These are phyloP conservation scores for Julus scanicus DNA, from an alignment of 2,888 invertebrate genomes.

Conservation along the genomic window DNA sequence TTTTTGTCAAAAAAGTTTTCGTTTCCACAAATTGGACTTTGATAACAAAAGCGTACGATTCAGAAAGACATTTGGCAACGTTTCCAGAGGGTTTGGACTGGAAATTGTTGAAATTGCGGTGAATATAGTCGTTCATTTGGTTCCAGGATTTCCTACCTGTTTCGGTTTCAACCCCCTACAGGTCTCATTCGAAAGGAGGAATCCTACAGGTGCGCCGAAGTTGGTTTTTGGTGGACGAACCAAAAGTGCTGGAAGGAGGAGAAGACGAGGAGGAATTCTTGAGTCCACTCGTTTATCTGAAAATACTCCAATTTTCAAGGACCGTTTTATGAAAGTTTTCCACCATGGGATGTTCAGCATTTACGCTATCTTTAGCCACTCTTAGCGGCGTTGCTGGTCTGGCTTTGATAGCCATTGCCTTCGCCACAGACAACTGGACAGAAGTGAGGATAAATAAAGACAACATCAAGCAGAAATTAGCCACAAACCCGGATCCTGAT, in stretches of 20 bases:
- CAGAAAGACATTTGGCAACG: not conserved
- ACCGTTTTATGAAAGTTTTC: constrained; percentile 5
- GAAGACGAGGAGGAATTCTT: not conserved
- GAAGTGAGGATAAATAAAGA: constrained; percentile 91
- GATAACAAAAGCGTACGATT: not conserved
- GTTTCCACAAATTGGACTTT: not conserved
- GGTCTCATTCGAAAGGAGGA: not conserved
- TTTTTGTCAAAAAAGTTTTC: not conserved
- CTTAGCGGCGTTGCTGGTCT: constrained; percentile 95
- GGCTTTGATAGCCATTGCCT: constrained; percentile 91
- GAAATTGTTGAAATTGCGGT: not conserved
- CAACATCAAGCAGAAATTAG: constrained; percentile 73
- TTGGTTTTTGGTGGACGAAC: constrained; percentile 31
- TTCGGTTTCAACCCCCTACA: constrained; percentile 21
- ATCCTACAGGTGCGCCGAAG: constrained; percentile 44
- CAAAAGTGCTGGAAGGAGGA: not conserved
- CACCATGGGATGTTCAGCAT: constrained; percentile 71
- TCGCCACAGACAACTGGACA: constrained; percentile 97
- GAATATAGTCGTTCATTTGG: not conserved
- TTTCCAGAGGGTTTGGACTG: not conserved
- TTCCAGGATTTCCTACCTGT: constrained; percentile 18
- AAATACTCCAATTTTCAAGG: not conserved
- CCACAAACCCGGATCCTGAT: constrained; percentile 62
- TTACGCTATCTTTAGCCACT: constrained; percentile 93
- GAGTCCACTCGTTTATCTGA: not conserved